phyloP scores from a whole-genome alignment of 2,888 invertebrate species.

The Euplagia quadripunctaria region DNA sequence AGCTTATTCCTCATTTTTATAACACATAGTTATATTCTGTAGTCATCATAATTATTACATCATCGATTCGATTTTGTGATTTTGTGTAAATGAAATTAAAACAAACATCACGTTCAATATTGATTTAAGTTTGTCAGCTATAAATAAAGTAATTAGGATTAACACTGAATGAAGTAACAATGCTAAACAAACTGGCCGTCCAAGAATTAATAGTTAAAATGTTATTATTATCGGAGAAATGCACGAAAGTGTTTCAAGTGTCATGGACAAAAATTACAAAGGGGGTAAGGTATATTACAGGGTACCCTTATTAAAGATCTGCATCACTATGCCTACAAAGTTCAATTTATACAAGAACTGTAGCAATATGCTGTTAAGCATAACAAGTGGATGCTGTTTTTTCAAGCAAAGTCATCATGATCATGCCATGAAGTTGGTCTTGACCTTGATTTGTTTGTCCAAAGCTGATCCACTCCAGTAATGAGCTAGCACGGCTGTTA shows the following conservation, averaged over 20 bases:
- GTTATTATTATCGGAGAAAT: not conserved
- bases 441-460: not conserved
- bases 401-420: not conserved
- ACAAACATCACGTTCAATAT: not conserved
- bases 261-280: too few species aligned
- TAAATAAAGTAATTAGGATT: not conserved
- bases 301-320: too few species aligned
- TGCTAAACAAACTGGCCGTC: not conserved
- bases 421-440: not conserved
- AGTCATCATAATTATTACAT: too few species aligned
- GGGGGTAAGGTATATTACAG: too few species aligned
- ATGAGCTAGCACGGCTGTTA: not conserved
- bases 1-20: not conserved
- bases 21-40: too few species aligned
- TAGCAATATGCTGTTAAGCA: not conserved
- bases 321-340: not conserved
- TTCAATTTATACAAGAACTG: not conserved
- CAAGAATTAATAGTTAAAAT: not conserved
- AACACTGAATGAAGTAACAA: not conserved
- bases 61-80: too few species aligned
- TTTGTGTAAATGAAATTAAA: too few species aligned
- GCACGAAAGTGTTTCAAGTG: not conserved
- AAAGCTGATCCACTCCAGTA: not conserved
- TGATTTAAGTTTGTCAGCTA: not conserved
- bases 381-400: not conserved